A percentile compares a stretch with the other conserved stretches of the same genome.
Evolutionary conservation across 2,797 vertebrate species (phyloP).

Genomic region (Etheostoma perlongum): DNA sequence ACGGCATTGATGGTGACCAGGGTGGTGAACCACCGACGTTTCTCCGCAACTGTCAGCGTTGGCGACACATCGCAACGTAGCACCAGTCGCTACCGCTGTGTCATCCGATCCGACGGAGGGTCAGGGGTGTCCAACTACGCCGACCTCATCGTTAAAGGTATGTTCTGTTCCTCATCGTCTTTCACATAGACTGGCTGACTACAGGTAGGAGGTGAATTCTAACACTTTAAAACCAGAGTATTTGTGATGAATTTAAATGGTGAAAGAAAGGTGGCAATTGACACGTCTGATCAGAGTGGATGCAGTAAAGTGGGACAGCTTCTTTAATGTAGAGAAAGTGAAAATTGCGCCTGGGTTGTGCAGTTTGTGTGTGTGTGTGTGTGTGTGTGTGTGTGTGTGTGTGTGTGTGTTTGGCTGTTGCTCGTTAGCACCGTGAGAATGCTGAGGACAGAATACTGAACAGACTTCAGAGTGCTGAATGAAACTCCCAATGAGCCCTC

Average conservation of each 20-base stretch:
- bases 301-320: constrained; percentile 28
- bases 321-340: constrained; percentile 31
- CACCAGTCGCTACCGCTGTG: constrained; percentile 94
- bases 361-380: constrained; percentile 18
- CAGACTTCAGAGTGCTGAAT: constrained; percentile 55
- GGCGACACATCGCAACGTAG: constrained; percentile 95
- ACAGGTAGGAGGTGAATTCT: not conserved
- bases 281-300: constrained; percentile 19
- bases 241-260: constrained; percentile 7
- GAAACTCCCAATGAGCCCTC: constrained; percentile 56
- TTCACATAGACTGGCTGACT: too few species aligned
- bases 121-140: constrained; percentile 97
- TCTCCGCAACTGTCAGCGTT: constrained; percentile 94
- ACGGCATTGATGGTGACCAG: constrained; percentile 95
- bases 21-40: constrained; percentile 95
- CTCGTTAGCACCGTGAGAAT: constrained; percentile 56
- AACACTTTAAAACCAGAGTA: not conserved
- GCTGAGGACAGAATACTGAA: constrained; percentile 65
- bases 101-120: constrained; percentile 94
- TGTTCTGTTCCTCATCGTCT: not conserved
- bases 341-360: constrained; percentile 28
- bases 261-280: not conserved
- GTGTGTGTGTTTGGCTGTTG: constrained; percentile 49
- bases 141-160: constrained; percentile 89
- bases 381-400: constrained; percentile 20